Evolutionary conservation across 2,797 vertebrate genomes (phyloP).

Genomic region (Paguma larvata): DNA sequence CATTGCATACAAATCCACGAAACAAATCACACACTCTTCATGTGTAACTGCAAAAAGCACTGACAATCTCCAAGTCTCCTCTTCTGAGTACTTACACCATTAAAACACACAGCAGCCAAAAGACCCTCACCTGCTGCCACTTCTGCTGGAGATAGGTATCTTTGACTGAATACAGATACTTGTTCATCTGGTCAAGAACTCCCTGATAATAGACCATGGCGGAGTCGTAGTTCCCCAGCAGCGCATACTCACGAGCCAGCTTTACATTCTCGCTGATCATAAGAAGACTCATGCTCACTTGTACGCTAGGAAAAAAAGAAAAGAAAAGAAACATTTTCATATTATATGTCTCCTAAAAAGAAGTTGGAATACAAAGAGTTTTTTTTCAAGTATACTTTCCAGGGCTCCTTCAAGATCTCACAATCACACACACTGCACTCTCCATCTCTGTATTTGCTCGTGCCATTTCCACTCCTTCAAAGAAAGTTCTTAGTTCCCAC

Average conservation of each 20-base stretch:
- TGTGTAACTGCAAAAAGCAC: background rate
- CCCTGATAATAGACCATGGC: slow-evolving; percentile 97
- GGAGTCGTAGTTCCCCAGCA: slow-evolving; percentile 98
- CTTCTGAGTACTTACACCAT: slow-evolving; percentile 25
- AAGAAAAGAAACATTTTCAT: slow-evolving; percentile 1
- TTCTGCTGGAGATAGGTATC: slow-evolving; percentile 94
- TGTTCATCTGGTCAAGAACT: slow-evolving; percentile 97
- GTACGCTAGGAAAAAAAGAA: slow-evolving; percentile 78
- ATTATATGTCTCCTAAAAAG: slow-evolving; percentile 50
- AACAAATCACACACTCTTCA: background rate
- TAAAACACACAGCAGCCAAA: background rate
- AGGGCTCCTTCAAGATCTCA: background rate
- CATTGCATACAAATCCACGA: background rate
- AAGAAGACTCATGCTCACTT: slow-evolving; percentile 95
- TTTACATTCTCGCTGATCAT: slow-evolving; percentile 99
- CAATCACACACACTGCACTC: background rate
- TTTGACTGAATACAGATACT: slow-evolving; percentile 92
- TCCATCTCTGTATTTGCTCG: background rate
- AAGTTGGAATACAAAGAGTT: background rate
- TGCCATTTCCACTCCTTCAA: slow-evolving; percentile 3
- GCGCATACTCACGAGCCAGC: slow-evolving; percentile 96
- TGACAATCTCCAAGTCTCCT: background rate
- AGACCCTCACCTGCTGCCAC: slow-evolving; percentile 95
- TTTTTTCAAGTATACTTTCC: background rate
- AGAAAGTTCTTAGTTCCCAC: background rate